These are phyloP conservation scores for Microplitis deprimator DNA, from an alignment of 2,888 invertebrate species.

Conservation along the genomic window DNA sequence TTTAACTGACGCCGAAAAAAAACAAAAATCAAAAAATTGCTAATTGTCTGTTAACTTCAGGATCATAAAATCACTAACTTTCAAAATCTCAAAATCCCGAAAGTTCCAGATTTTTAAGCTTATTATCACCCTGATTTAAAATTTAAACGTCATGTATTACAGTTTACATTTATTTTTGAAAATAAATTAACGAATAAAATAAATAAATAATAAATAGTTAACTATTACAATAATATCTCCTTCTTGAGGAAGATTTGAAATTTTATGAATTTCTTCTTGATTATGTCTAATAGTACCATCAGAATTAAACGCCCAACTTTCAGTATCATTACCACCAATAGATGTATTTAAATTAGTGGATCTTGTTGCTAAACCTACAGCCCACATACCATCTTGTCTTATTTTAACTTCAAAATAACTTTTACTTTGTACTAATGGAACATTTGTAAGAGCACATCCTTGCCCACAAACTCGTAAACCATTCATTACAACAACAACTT, in stretches of 20 bases:
- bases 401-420: slow-evolving; percentile 98
- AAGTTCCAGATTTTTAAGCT: too few relatives aligned
- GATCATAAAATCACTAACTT: too few relatives aligned
- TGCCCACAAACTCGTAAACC: slow-evolving; percentile 94
- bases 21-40: too few relatives aligned
- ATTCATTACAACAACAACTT: slow-evolving; percentile 96
- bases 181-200: slow-evolving; percentile 17
- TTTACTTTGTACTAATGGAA: slow-evolving; percentile 96
- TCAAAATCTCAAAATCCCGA: too few relatives aligned
- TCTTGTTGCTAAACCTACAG: slow-evolving; percentile 92
- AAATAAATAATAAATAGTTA: slow-evolving; percentile 29
- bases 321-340: slow-evolving; percentile 86
- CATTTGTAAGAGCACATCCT: slow-evolving; percentile 94
- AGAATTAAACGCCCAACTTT: slow-evolving; percentile 94
- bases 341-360: slow-evolving; percentile 89
- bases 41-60: too few relatives aligned
- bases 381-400: slow-evolving; percentile 97
- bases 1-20: too few relatives aligned
- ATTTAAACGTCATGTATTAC: too few relatives aligned
- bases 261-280: slow-evolving; percentile 78
- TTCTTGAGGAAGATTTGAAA: slow-evolving; percentile 81
- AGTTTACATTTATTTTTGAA: background rate
- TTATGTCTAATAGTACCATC: slow-evolving; percentile 91
- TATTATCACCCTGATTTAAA: too few relatives aligned
- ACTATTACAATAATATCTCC: slow-evolving; percentile 87